Evolutionary conservation across 2,888 invertebrate species (phyloP), one percentile per base, ranked within the genome.

Genomic region (Gnatocerus cornutus): DNA sequence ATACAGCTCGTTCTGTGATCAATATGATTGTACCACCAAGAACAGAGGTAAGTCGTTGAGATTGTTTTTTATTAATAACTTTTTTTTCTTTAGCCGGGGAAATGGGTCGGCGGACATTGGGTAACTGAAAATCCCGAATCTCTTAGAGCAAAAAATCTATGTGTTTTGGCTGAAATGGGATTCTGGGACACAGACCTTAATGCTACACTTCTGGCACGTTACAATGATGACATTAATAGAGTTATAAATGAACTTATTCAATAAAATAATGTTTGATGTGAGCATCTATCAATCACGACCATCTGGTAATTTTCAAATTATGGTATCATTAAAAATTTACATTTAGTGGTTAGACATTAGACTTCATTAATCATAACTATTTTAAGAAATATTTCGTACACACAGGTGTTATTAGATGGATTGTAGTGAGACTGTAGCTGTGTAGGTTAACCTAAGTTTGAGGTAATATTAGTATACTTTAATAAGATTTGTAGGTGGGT

Each of bases 161-260:
- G 79, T 41, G 77, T 80, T n/a, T 76, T 86, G 39, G 75, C 80
- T 3, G 86, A 86, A 69, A 86, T 86, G 86, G 86, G 86, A 10
- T 86, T 86, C 73, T 78, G 76, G 74, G 81, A 86, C 71, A 75
- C 81, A 52, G 83, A 84, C 70, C 73, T 84, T 21, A 86, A 86
- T 75, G 82, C 83, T 3, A 83, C 84, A 7, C 77, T 86, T 8
- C 74, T 86, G 64, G 81, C 82, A 12, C 80, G 84, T 58, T 84
- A 83, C 76, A 81, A 84, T 68, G 84, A 86, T 73, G 85, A 86
- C 72, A 71, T 86, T 14, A 73, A 78, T 39, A 78, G 81, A 73
- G 86, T 85, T 14, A 82, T 86, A 37, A 80, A 81, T 9, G 85
- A 85, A 74, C 61, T 61, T 21, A 8, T 61, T 37, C 39, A 48